A percentile compares a stretch with the other conserved stretches of the same genome.
Conservation (phyloP, 2,113 vertebrate genomes). For the Zapus hudsonius region DNA sequence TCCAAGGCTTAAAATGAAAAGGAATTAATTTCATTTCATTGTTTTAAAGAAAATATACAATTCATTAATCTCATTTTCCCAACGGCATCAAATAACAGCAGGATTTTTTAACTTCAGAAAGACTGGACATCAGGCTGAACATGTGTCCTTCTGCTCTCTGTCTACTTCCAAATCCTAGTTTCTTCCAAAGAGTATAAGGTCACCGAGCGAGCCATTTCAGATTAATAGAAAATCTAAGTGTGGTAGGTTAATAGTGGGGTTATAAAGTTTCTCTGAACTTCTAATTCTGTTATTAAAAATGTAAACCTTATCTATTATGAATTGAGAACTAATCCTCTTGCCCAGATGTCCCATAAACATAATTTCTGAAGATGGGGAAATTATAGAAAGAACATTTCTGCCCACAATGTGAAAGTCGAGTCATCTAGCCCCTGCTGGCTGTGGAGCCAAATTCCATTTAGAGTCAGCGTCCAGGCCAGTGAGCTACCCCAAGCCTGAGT, state of each 20-base stretch:
- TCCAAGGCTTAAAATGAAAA: constrained; percentile 43
- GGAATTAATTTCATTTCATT: not conserved
- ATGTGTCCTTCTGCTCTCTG: not conserved
- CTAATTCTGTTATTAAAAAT: constrained; percentile 85
- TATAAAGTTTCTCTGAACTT: constrained; percentile 80
- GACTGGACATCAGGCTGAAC: not conserved
- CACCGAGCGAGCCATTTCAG: constrained; percentile 73
- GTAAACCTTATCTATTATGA: constrained; percentile 84
- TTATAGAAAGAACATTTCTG: constrained; percentile 67
- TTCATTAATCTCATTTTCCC: not conserved
- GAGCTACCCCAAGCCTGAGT: not conserved
- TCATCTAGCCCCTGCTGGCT: not conserved
- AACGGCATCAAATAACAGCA: not conserved
- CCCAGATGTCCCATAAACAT: constrained; percentile 81
- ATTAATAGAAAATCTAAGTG: constrained; percentile 78
- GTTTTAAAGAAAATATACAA: constrained; percentile 35
- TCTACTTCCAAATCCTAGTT: constrained; percentile 73
- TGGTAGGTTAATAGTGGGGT: constrained; percentile 74
- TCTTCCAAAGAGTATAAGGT: constrained; percentile 74
- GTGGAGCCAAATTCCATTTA: not conserved
- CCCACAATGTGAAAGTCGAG: constrained; percentile 54
- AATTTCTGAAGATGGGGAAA: constrained; percentile 76
- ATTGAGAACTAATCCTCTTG: constrained; percentile 77
- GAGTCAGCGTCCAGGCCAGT: not conserved
- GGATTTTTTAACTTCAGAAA: not conserved